These are phyloP conservation scores for Mus minutoides DNA, from an alignment of 2,797 vertebrate genomes.

Conservation along the genomic window DNA sequence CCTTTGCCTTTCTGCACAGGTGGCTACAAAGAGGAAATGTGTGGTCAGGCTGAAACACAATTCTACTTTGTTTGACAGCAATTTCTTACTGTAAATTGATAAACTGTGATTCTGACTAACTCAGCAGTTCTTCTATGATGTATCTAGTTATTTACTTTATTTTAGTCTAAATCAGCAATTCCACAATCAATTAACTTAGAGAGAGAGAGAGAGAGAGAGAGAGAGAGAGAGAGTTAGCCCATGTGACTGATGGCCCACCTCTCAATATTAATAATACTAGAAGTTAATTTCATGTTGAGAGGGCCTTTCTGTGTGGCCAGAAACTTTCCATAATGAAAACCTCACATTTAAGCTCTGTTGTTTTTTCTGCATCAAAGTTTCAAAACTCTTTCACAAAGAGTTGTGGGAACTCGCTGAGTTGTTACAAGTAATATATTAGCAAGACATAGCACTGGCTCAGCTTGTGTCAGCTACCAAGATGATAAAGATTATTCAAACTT, in stretches of 20 bases:
- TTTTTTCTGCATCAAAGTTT: not conserved
- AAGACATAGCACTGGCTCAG: not conserved
- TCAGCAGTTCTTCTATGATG: not conserved
- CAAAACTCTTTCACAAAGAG: not conserved
- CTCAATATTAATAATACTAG: conserved; percentile 16
- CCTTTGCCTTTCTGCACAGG: not conserved
- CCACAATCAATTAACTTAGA: not conserved
- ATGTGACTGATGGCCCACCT: not conserved
- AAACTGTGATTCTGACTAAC: not conserved
- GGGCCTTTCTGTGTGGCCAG: not conserved
- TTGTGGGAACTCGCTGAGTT: not conserved
- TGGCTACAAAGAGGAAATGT: not conserved
- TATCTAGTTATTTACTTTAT: not conserved
- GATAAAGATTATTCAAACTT: not conserved
- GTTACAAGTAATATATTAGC: not conserved
- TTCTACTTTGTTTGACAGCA: conserved; percentile 22
- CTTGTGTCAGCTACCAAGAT: not conserved
- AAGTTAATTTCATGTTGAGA: conserved; percentile 19
- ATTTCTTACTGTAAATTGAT: conserved; percentile 23
- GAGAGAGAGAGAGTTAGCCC: not conserved
- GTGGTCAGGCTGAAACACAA: not conserved
- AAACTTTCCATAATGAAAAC: not conserved
- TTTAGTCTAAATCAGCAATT: conserved; percentile 38
- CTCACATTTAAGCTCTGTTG: accelerated
- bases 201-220: too few species aligned